Conservation (phyloP, 2,113 vertebrate species). For the Rhineura floridana region DNA sequence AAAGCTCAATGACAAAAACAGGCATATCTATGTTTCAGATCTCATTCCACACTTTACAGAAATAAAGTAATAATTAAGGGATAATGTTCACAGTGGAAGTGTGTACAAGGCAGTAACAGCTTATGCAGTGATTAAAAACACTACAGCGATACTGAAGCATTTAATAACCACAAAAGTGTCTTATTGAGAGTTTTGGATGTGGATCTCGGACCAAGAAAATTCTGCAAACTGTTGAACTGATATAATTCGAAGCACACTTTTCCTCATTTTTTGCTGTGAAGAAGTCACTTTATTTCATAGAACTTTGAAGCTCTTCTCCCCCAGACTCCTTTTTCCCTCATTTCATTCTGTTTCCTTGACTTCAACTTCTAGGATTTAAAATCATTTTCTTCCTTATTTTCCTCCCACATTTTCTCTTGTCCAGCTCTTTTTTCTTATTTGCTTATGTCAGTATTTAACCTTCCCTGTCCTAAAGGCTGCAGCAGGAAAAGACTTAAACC, state of each 20-base stretch:
- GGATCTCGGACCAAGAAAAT: not conserved
- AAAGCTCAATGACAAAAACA: constrained; percentile 22
- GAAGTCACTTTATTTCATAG: not conserved
- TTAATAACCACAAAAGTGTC: constrained; percentile 22
- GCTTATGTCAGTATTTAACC: constrained; percentile 3
- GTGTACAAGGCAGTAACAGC: constrained; percentile 9
- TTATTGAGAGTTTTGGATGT: not conserved
- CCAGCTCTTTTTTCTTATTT: not conserved
- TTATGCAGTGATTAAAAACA: not conserved
- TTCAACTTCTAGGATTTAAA: not conserved
- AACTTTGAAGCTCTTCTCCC: not conserved
- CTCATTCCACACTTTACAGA: constrained; percentile 11
- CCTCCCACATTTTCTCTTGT: not conserved
- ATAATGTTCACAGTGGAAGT: constrained; percentile 10
- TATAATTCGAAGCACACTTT: not conserved
- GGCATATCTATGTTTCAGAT: constrained; percentile 29
- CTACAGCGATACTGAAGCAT: not conserved
- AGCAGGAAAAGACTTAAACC: not conserved
- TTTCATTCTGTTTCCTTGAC: not conserved
- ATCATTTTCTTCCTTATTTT: not conserved
- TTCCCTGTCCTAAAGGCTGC: not conserved
- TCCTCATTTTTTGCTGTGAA: constrained; percentile 7
- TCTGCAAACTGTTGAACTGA: not conserved
- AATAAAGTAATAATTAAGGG: constrained; percentile 37
- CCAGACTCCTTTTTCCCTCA: not conserved